Base-by-base conservation (phyloP, 2,888 invertebrate species). In the Acanthosepion pharaonis region DNA sequence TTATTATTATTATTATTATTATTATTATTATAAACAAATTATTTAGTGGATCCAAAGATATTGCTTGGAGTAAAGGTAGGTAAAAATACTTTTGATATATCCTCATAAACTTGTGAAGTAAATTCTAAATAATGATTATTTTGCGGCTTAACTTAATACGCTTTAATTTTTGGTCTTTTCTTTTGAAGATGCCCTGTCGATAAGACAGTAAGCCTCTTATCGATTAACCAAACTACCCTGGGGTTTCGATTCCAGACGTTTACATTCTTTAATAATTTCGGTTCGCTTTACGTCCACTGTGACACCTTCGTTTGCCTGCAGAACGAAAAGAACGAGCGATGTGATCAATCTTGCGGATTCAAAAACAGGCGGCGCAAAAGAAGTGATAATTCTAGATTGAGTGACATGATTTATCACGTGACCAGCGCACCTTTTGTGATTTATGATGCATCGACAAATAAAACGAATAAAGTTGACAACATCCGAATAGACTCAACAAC, bases 171-270 rank as follows among this genome's bases (percentile, higher is more conserved):
- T 48, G 33, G 42, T 59, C 51, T 94, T 93, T 42, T 33, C 91
- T 94, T 11, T 95, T 96, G 96, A 92, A 78, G 78, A n/a, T 97
- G 97, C 95, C 94, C 95, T 49, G 94, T 95, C 6, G 97, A 97
- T 78, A 64, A 94, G 2, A 96, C 96, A 0, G 95, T 97, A 49
- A 95, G 95, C 3, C 95, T 96, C 59, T 96, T 96, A 94, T 96
- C 96, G 5, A 94, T 96, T 28, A 97, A 96, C 95, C 95, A 96
- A 93, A 96, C 96, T 5, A 95, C 95, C 94, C 96, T 96, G 94
- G 97, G 96, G 0, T 96, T 96, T 94, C 95, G 96, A 6, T 96
- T 96, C 94, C 96, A 96, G 95, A 96, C 96, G 5, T 96, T 97
- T 94, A 95, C 95, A 93, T 97, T 97, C 95, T 95, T 96, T 0